Conservation (phyloP, 2,113 vertebrate species). For the Lepidothrix coronata region DNA sequence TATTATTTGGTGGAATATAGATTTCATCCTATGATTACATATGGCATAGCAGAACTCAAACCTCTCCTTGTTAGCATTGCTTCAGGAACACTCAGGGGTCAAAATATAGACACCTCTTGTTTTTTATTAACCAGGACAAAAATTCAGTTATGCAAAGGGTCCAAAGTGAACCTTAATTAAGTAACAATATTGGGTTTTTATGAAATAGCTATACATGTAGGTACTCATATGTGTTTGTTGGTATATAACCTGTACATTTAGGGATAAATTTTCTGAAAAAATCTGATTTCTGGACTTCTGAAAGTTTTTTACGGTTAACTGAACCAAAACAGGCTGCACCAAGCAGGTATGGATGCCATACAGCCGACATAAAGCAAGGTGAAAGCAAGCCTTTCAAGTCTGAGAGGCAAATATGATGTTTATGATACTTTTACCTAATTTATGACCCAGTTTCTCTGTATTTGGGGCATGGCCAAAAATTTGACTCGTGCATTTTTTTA, state of each 20-base stretch:
- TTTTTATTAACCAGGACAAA: neutral
- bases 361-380: neutral
- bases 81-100: neutral
- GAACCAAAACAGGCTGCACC: neutral
- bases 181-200: fast-evolving
- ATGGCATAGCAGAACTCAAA: neutral
- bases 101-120: neutral
- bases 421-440: neutral
- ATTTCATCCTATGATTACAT: neutral
- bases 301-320: neutral
- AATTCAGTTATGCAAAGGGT: neutral
- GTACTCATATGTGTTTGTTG: neutral
- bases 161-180: neutral
- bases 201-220: neutral
- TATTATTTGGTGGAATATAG: neutral
- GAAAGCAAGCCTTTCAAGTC: neutral
- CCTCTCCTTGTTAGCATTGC: neutral
- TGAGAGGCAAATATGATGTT: neutral
- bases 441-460: neutral
- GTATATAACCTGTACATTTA: neutral
- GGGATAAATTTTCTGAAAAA: neutral
- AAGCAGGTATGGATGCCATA: neutral
- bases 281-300: neutral
- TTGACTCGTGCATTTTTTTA: neutral
- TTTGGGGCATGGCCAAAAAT: neutral